Evolutionary conservation across 2,888 invertebrate genomes (phyloP), one percentile per base, ranked within the genome.

Genomic region (Imbricaverruca yamaguchii): DNA sequence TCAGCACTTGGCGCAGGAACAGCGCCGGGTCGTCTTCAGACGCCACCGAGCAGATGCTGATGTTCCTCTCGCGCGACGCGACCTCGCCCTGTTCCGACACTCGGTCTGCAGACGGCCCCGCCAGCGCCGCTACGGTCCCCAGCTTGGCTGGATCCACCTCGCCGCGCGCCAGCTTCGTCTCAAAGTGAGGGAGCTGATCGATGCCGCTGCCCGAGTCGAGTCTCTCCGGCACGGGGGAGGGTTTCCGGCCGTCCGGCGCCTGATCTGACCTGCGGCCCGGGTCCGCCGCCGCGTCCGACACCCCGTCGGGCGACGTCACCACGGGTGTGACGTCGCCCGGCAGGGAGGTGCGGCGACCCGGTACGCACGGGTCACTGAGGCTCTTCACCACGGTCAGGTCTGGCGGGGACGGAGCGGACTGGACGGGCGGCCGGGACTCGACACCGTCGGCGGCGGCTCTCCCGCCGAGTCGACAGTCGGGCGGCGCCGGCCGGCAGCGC

Each of bases 21-120:
- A 74, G 53, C 18, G 74, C 74, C 4, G 74, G 74, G 53, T 74
- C 74, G 18, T 74, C 74, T 18, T 74, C 74, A 9, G 74, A 74
- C 7, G 23, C 11, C 15, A 74, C 53, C 6, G 74, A 74, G 53
- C 74, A 74, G 53, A 74, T 53, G 53, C 74, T 74, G 39, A 74
- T 9, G 18, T 74, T 74, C 15, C 74, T 13, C 53, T 74, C 74
- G 53, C 74, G 74, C 4, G 6, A 7, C n/a, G 8, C 23, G 1
- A 23, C 65, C 23, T 23, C 23, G n/a, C 23, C 65, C 2, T 1
- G n/a, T 15, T 1, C 61, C 18, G 61, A 15, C 13, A 15, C 9
- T 18, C 18, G 18, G 13, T 61, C 61, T 18, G 18, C 18, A 13
- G 61, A 18, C 61, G 13, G 15, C 18, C 61, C 61, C 18, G 13